phyloP scores from a whole-genome alignment of 2,797 vertebrate species.

The Sternarchorhynchus goeldii region DNA sequence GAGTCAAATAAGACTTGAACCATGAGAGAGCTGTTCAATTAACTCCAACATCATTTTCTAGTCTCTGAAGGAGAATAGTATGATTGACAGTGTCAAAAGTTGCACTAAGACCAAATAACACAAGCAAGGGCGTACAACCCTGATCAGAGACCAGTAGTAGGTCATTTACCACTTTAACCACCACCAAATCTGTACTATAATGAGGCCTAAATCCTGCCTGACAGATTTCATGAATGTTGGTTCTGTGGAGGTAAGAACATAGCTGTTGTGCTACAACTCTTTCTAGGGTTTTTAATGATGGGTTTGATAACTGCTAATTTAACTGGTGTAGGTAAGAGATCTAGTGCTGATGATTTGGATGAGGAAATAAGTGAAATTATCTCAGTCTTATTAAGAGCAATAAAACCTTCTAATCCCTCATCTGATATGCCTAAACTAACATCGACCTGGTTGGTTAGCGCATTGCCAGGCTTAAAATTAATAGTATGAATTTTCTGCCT shows the following conservation, averaged over 20 bases:
- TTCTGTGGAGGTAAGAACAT: neutral
- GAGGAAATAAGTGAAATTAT: no score
- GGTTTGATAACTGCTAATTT: no score
- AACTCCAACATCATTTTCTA: neutral
- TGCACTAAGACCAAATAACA: no score
- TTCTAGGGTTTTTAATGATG: no score
- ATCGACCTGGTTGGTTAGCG: neutral
- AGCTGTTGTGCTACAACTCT: no score
- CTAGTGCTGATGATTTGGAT: no score
- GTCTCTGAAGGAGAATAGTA: neutral
- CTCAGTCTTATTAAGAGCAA: no score
- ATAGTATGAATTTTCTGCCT: neutral
- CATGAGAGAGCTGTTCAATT: constrained; percentile 1
- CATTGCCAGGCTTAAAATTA: no score
- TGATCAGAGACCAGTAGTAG: neutral
- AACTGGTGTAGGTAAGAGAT: no score
- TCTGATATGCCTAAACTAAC: neutral
- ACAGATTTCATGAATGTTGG: constrained; percentile 5
- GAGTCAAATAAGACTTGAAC: constrained; percentile 2
- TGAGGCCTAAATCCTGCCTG: neutral
- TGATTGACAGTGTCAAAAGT: neutral
- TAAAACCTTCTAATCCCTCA: no score
- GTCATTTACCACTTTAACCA: constrained; percentile 2
- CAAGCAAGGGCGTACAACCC: no score
- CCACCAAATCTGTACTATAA: neutral